A percentile compares a stretch with the other conserved stretches of the same genome.
Conservation (phyloP, 2,797 vertebrate genomes). For the Sebastiscus tertius region DNA sequence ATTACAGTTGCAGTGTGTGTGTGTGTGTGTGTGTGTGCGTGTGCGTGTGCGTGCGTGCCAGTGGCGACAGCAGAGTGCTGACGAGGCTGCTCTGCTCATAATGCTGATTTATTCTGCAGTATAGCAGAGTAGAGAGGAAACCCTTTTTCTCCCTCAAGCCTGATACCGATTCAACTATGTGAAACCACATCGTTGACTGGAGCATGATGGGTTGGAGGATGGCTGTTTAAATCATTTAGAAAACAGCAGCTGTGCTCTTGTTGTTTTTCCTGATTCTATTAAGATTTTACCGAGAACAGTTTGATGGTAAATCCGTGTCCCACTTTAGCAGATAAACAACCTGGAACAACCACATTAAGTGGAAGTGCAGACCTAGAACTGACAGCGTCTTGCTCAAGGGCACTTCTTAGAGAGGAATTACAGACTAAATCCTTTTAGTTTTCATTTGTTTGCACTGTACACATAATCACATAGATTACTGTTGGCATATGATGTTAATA, state of each 20-base stretch:
- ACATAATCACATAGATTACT: not conserved
- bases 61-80: conserved; percentile 9
- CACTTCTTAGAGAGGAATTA: not conserved
- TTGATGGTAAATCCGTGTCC: not conserved
- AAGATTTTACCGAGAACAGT: not conserved
- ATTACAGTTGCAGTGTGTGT: not conserved
- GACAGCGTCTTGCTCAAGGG: not conserved
- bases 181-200: not conserved
- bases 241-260: not conserved
- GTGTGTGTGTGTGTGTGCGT: too few relatives aligned
- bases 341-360: not conserved
- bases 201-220: not conserved
- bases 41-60: not conserved
- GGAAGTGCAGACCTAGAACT: not conserved
- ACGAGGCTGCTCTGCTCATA: not conserved
- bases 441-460: not conserved
- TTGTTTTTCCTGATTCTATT: not conserved
- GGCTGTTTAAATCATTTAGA: not conserved
- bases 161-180: not conserved
- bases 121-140: not conserved
- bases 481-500: not conserved
- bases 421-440: not conserved
- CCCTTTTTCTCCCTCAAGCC: not conserved
- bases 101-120: not conserved
- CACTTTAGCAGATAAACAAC: not conserved